These are phyloP conservation scores for Barypeithes pellucidus DNA, from an alignment of 2,888 invertebrate species.

Conservation along the genomic window DNA sequence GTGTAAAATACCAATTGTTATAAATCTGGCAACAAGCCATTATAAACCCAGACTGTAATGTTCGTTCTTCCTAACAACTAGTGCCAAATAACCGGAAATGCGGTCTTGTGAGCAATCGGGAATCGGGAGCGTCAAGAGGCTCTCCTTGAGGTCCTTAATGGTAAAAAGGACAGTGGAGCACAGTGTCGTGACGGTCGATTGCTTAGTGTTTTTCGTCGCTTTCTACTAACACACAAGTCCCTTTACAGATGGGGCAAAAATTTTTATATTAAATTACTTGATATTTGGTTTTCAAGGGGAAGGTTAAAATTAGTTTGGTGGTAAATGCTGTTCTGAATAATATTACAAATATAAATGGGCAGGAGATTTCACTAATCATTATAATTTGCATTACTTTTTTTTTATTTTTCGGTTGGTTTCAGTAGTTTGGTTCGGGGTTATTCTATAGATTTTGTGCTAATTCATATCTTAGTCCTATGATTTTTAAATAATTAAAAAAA, in stretches of 20 bases:
- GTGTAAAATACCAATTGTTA: background rate
- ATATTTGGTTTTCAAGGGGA: background rate
- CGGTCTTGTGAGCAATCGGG: slow-evolving; percentile 35
- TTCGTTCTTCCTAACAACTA: slow-evolving; percentile 6
- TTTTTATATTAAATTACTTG: background rate
- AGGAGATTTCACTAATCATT: no score
- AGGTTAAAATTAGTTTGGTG: background rate
- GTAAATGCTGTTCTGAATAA: background rate
- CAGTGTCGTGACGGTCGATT: slow-evolving; percentile 47
- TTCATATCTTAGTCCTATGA: no score
- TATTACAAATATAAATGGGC: no score
- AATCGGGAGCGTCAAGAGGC: slow-evolving; percentile 33
- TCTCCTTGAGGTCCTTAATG: slow-evolving; percentile 41
- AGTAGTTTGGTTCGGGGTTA: no score
- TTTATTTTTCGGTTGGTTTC: no score
- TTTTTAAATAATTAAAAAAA: no score
- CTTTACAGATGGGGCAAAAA: slow-evolving; percentile 1
- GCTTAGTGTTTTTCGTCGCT: slow-evolving; percentile 35
- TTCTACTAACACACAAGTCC: slow-evolving; percentile 38
- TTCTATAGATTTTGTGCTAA: no score
- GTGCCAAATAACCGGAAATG: slow-evolving; percentile 43
- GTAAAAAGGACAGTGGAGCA: slow-evolving; percentile 46
- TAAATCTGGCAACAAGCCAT: slow-evolving; percentile 7
- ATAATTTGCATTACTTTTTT: no score
- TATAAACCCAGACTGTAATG: slow-evolving; percentile 13